Evolutionary conservation across 2,888 invertebrate species (phyloP).

Genomic region (Athalia rosae): DNA sequence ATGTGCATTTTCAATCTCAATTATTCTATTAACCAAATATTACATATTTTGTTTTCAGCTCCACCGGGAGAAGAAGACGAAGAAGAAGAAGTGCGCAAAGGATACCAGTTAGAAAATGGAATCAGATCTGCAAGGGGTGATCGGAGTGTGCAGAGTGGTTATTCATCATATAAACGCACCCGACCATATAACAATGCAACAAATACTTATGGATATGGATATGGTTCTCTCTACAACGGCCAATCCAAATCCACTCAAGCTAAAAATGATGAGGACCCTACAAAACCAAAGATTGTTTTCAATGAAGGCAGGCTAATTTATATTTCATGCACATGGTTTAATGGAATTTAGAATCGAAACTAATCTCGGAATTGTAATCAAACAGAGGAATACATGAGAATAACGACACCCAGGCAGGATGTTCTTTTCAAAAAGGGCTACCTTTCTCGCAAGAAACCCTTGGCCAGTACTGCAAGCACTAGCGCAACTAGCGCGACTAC

Average conservation of each 20-base stretch:
- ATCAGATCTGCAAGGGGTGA: constrained; percentile 51
- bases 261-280: constrained; percentile 53
- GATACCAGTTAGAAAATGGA: constrained; percentile 62
- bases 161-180: constrained; percentile 40
- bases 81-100: constrained; percentile 65
- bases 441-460: constrained; percentile 76
- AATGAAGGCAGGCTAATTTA: constrained; percentile 74
- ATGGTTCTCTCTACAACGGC: constrained; percentile 34
- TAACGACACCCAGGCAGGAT: constrained; percentile 82
- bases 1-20: not conserved
- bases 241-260: constrained; percentile 33
- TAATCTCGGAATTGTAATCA: not conserved
- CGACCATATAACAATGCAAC: constrained; percentile 32
- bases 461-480: constrained; percentile 67
- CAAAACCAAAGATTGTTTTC: constrained; percentile 76
- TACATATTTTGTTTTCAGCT: constrained; percentile 57
- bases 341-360: not conserved
- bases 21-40: not conserved
- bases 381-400: constrained; percentile 81
- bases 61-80: constrained; percentile 71
- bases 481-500: constrained; percentile 72
- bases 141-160: constrained; percentile 26
- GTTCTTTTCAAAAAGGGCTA: constrained; percentile 83
- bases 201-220: constrained; percentile 37
- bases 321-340: not conserved